Evolutionary conservation across 2,797 vertebrate genomes (phyloP), one percentile per base, ranked within the genome.

Genomic region (Ctenosaura bakeri): DNA sequence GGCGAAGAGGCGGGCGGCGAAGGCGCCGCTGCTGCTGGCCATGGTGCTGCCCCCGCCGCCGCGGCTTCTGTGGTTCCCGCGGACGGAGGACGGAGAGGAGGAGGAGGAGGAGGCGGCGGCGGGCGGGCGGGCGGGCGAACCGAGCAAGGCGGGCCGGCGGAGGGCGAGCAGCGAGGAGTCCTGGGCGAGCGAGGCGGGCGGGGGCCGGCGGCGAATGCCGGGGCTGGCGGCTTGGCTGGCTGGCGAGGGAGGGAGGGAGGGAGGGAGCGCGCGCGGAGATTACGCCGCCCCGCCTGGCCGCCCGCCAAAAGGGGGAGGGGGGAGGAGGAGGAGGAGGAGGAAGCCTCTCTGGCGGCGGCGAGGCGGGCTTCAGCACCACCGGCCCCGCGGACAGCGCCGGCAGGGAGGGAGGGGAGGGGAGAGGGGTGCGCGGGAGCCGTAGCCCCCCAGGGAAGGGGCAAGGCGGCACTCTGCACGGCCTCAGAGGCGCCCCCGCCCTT

Each of bases 1-100:
- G 69, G 98, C 97, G 76, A 99, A 94, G 92, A 98, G 92, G 95
- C 98, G 98, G 7, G 98, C 97, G 97, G 99, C 98, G 92, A 97
- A 59, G 56, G 56, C 56, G 56, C 56, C 1, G 16, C 56, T 5
- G 56, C 56, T 98, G 97, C 98, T 98, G 66, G 99, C 98, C 98
- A 99, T 99, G 83, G 95, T 87, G 91, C 87, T 82, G 90, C 83
- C 76, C 88, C 91, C 50, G 71, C 26, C 66, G 50, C 6, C 32
- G 12, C 24, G 13, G 16, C 69, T 87, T 88, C 89, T 82, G 54
- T 3, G 46, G 83, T 84, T 46, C 42, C 42, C 42, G 42, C 42
- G 59, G 3, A 46, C 85, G 50, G 88, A 93, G 83, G 82, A 88
- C 85, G 79, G 82, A 90, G 87, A 74, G 71, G n/a, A 3, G 4